Conservation (phyloP, 2,113 vertebrate species). For the Stomatorhinus ivindoensis region DNA sequence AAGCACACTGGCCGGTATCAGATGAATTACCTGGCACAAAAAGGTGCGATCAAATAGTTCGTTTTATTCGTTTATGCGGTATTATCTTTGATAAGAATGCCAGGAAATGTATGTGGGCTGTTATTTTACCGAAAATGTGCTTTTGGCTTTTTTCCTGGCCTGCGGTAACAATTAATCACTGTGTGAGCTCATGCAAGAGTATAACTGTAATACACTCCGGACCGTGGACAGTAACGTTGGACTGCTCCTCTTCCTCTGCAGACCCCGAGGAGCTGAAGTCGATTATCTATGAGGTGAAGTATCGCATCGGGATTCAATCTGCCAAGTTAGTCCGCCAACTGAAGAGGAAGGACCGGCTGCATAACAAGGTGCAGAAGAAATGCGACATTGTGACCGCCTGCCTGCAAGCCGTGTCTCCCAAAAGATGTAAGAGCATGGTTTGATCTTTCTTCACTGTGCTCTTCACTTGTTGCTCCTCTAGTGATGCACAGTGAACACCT, state of each 20-base stretch:
- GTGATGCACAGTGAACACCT: background rate
- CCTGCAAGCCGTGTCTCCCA: conserved; percentile 88
- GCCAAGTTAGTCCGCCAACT: conserved; percentile 84
- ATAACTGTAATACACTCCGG: background rate
- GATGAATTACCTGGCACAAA: conserved; percentile 72
- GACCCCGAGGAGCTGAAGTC: conserved; percentile 67
- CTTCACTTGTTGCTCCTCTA: background rate
- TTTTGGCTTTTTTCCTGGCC: background rate
- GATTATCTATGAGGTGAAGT: conserved; percentile 76
- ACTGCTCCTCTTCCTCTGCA: conserved; percentile 36
- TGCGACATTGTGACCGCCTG: conserved; percentile 88
- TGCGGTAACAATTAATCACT: background rate
- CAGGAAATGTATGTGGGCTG: background rate
- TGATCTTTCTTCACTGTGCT: background rate
- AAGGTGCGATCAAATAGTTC: conserved; percentile 64
- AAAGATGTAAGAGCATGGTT: conserved; percentile 73
- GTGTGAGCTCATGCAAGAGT: background rate
- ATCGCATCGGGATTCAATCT: conserved; percentile 75
- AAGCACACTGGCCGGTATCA: conserved; percentile 71
- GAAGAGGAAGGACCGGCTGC: conserved; percentile 78
- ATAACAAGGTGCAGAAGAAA: conserved; percentile 81
- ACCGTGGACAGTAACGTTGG: background rate
- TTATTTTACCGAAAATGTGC: background rate
- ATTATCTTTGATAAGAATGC: background rate
- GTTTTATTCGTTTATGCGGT: too few species aligned